Evolutionary conservation across 2,888 invertebrate species (phyloP).

Genomic region (Napeogenes inachia): DNA sequence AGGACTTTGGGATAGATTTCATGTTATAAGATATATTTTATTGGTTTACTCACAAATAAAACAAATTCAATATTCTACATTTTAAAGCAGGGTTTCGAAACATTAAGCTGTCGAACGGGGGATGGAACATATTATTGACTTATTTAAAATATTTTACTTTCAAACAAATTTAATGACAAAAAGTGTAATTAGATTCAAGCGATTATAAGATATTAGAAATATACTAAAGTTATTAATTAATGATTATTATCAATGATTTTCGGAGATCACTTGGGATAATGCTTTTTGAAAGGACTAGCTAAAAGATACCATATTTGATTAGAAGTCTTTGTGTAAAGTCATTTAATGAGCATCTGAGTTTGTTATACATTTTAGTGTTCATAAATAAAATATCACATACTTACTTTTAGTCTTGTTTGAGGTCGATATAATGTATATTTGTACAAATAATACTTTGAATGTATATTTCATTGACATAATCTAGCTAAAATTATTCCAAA

Average conservation of each 20-base stretch:
- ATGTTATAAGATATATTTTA: too few relatives aligned
- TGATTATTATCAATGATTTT: too few relatives aligned
- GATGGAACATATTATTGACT: slow-evolving; percentile 11
- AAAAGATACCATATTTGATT: background rate
- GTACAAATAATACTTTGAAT: slow-evolving; percentile 14
- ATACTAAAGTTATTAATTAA: too few relatives aligned
- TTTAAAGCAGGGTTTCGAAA: background rate
- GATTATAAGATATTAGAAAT: too few relatives aligned
- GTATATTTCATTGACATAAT: too few relatives aligned
- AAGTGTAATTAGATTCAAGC: too few relatives aligned
- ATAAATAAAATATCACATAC: slow-evolving; percentile 3
- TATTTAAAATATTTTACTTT: background rate
- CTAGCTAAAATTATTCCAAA: too few relatives aligned
- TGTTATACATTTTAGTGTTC: background rate
- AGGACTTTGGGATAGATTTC: too few relatives aligned
- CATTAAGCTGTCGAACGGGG: background rate
- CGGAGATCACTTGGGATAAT: too few relatives aligned
- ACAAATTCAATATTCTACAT: too few relatives aligned
- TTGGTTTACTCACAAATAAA: too few relatives aligned
- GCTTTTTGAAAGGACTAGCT: too few relatives aligned
- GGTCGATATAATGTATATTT: background rate
- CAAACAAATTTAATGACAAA: background rate
- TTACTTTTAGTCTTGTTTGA: slow-evolving; percentile 1
- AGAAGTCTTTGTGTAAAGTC: background rate
- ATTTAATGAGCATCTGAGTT: background rate